Evolutionary conservation across 2,888 invertebrate genomes (phyloP), one percentile per base, ranked within the genome.

Genomic region (Diaprepes abbreviatus): DNA sequence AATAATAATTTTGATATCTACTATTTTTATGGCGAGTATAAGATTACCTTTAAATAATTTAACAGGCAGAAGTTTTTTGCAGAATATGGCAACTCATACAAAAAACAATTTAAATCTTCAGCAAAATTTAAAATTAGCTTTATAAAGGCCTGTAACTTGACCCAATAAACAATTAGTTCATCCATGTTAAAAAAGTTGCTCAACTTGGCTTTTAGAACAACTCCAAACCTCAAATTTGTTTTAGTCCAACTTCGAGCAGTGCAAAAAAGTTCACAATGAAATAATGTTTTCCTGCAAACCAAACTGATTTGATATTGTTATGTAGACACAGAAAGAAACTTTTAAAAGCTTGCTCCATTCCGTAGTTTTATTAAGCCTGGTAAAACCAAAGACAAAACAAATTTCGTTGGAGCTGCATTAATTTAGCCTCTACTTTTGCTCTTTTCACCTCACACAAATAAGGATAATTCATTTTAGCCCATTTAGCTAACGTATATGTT

Each of bases 391-490:
- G 48, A 40, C 48, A 24, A 48, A 57, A 40, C 43, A 31, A 66
- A 66, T 59, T 66, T 57, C 35, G 43, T 60, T 66, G 5, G 17
- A 4, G 16, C 21, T 60, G 59, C 66, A 66, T 66, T 66, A 66
- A 36, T 48, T 50, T 59, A 40, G 33, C 21, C 38, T 40, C 17
- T 58, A n/a, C 31, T 40, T 28, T 12, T 43, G 21, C 38, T 59
- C 52, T 48, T 48, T 58, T 31, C 33, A 40, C 58, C 66, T 58
- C 9, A 24, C 12, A 58, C 50, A 59, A 55, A 68, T 45, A 48
- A 16, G 43, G 62, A 57, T 68, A 68, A 68, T 63, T 68, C 68
- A 55, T 68, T 63, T 68, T 57, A 40, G 48, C 38, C 67, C 62
- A 62, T 62, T 62, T 40, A 60, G 62, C 45, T 54, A 38, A 35